Base-by-base conservation (phyloP, 2,888 invertebrate species). In the Lutraria lutraria region DNA sequence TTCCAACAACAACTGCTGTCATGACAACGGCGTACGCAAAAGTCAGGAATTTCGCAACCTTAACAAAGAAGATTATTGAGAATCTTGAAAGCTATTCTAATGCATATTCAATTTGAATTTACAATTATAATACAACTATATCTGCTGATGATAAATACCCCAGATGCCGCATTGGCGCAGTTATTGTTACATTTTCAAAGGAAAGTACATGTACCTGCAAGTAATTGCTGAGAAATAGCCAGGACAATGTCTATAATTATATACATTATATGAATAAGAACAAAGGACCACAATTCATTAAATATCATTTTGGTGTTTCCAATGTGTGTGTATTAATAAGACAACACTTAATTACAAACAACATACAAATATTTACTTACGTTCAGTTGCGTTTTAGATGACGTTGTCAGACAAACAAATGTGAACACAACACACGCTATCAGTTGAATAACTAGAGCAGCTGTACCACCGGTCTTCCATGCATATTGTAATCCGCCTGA, bases 1-100 rank as follows among this genome's bases (percentile, higher is more conserved):
- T 95, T 43, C 96, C 96, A 8, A 96, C 95, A 15, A 90, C 92
- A 0, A 95, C 95, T 0, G 95, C 95, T 68, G 95, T 94, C 96
- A 96, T 96, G 0, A 96, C 88, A 10, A 96, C 83, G 1, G 96
- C 94, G 87, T 95, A 96, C 2, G 94, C 12, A 72, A 95, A 95
- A 2, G 96, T 96, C 52, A 95, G 89, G 2, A 95, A 52, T 89
- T 96, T 96, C 1, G 95, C 95, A 21, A 91, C 89, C 96, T 96
- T 87, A 13, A 91, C 87, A 53, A 76, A 52, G 8, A 60, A 21
- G 12, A 12, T 8, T 21, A 3, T 56, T 19, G 21, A n/a, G n/a
- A n/a, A n/a, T n/a, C n/a, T n/a, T n/a, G n/a, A n/a, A n/a, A n/a
- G n/a, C n/a, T n/a, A n/a, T n/a, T n/a, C 56, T 8, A 8, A 19